These are phyloP conservation scores for Sphyrna mokarran DNA, from an alignment of 2,113 vertebrate genomes.

Conservation along the genomic window DNA sequence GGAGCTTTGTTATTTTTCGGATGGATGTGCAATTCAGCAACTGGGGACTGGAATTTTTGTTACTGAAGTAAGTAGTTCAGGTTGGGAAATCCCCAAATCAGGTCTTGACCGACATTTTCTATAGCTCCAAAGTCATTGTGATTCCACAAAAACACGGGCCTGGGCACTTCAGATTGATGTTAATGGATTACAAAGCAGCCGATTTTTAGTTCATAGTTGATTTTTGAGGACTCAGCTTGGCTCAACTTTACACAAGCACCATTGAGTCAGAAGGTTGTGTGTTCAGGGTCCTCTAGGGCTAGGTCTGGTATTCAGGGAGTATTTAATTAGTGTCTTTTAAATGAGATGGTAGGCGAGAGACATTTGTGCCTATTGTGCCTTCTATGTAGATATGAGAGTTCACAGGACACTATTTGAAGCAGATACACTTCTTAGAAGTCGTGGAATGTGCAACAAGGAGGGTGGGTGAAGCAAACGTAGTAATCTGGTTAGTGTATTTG, in stretches of 20 bases:
- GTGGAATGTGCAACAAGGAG: not conserved
- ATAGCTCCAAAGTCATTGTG: not conserved
- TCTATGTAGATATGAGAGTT: not conserved
- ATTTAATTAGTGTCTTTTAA: not conserved
- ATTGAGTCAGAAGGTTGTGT: not conserved
- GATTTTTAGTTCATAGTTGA: not conserved
- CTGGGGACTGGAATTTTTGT: not conserved
- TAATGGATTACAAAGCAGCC: not conserved
- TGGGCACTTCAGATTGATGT: not conserved
- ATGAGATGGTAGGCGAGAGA: not conserved
- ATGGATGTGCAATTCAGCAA: not conserved
- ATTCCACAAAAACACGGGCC: not conserved
- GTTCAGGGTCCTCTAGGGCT: not conserved
- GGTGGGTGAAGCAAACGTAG: not conserved
- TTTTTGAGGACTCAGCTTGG: not conserved
- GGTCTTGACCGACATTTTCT: not conserved
- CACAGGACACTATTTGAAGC: not conserved
- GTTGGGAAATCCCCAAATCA: not conserved
- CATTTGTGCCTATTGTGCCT: not conserved
- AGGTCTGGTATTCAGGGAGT: not conserved
- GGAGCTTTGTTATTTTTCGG: not conserved
- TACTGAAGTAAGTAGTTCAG: not conserved
- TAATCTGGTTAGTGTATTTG: too few species aligned
- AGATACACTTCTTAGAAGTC: not conserved
- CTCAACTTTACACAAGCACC: not conserved